Evolutionary conservation across 1,140 invertebrate genomes (phyloP).

Genomic region (Trissolcus basalis): DNA sequence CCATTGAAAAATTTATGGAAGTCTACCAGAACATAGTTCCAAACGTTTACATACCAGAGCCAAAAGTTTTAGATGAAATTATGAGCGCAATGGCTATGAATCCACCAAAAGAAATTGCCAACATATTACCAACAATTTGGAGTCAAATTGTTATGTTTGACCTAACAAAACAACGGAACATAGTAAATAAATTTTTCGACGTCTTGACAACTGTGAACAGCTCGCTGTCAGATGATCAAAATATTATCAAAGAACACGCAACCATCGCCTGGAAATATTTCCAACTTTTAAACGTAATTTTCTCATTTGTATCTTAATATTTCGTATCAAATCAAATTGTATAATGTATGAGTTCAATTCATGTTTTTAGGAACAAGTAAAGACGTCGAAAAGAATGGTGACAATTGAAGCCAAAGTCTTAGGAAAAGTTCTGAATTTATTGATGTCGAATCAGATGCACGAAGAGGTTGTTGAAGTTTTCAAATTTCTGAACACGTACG

Average conservation of each 20-base stretch:
- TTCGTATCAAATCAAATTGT: too few species aligned
- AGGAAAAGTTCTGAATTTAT: slow-evolving; percentile 52
- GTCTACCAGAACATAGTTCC: slow-evolving; percentile 86
- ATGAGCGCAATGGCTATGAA: slow-evolving; percentile 80
- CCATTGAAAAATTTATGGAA: slow-evolving; percentile 79
- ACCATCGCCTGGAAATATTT: slow-evolving; percentile 58
- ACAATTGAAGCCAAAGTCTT: neutral
- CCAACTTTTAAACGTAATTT: slow-evolving; percentile 53
- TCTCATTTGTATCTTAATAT: neutral
- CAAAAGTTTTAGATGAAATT: slow-evolving; percentile 82
- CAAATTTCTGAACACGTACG: slow-evolving; percentile 25
- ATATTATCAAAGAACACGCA: slow-evolving; percentile 41
- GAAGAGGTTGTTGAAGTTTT: slow-evolving; percentile 54
- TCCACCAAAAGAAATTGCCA: slow-evolving; percentile 71
- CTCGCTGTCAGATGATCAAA: slow-evolving; percentile 57
- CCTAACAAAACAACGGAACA: slow-evolving; percentile 50
- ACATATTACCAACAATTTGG: slow-evolving; percentile 85
- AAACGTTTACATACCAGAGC: slow-evolving; percentile 87
- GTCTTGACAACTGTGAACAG: slow-evolving; percentile 41
- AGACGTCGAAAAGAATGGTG: neutral
- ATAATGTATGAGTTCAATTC: neutral
- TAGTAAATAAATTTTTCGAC: slow-evolving; percentile 37
- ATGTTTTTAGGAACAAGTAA: slow-evolving; percentile 6
- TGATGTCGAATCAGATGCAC: slow-evolving; percentile 48
- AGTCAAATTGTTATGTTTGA: slow-evolving; percentile 86